phyloP scores from a whole-genome alignment of 1,140 invertebrate species.

The Ridgeia piscesae region DNA sequence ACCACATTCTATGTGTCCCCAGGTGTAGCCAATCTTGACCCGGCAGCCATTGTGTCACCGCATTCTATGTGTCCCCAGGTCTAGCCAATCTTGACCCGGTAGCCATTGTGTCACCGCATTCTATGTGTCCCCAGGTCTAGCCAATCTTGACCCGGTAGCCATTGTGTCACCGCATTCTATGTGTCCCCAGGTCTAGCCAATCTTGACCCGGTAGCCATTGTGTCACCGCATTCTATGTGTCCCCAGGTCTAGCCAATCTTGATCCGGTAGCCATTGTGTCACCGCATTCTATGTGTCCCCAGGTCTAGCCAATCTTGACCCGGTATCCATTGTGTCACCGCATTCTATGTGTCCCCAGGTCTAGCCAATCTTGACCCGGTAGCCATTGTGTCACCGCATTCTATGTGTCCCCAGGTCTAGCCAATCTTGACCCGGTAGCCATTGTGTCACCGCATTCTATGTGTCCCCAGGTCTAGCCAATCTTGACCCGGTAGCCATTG shows the following conservation, averaged over 20 bases:
- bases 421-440: conserved; percentile 49
- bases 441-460: conserved; percentile 31
- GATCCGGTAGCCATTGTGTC: conserved; percentile 50
- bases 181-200: conserved; percentile 21
- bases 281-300: background rate
- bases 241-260: conserved; percentile 33
- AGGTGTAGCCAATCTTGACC: conserved; percentile 42
- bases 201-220: conserved; percentile 53
- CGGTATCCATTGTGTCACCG: conserved; percentile 42
- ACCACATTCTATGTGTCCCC: background rate
- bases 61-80: background rate
- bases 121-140: conserved; percentile 11
- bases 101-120: conserved; percentile 36
- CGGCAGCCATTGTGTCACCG: conserved; percentile 42
- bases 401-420: conserved; percentile 11
- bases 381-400: conserved; percentile 36
- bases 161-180: conserved; percentile 31
- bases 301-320: conserved; percentile 43
- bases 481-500: conserved; percentile 53
- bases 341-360: background rate
- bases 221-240: background rate
- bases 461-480: conserved; percentile 21
- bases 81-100: conserved; percentile 47
- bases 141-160: conserved; percentile 49
- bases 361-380: conserved; percentile 47